Evolutionary conservation across 2,797 vertebrate genomes (phyloP).

Genomic region (Sebastes steindachneri): DNA sequence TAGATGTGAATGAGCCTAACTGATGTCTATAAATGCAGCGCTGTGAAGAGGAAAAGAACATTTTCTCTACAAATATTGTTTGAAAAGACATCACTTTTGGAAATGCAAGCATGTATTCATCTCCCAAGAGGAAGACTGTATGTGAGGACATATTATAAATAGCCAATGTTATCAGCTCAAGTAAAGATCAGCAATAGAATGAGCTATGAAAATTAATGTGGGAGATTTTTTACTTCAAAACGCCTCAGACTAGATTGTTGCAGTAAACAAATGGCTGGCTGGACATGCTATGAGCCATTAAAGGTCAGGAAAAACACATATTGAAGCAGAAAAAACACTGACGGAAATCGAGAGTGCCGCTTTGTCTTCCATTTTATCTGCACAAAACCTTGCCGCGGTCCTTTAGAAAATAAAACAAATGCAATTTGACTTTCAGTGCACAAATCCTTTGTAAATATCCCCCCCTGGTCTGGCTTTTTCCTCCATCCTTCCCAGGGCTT

Average conservation of each 20-base stretch:
- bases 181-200: background rate
- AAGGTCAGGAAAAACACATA: background rate
- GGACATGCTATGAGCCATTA: background rate
- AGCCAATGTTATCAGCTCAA: background rate
- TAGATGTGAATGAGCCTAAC: background rate
- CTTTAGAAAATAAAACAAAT: slow-evolving; percentile 23
- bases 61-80: slow-evolving; percentile 5
- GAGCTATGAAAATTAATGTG: background rate
- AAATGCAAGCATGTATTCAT: slow-evolving; percentile 3
- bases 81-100: slow-evolving; percentile 7
- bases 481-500: background rate
- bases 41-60: slow-evolving; percentile 1
- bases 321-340: background rate
- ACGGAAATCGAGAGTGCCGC: background rate
- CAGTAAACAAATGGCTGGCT: background rate
- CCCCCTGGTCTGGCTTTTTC: background rate
- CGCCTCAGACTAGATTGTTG: background rate
- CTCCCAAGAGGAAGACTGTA: background rate
- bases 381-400: background rate
- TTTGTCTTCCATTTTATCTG: background rate
- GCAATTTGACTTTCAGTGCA: background rate
- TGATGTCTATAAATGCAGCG: background rate
- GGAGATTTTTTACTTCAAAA: slow-evolving; percentile 3
- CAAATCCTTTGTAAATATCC: slow-evolving; percentile 7
- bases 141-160: slow-evolving; percentile 1